Evolutionary conservation across 2,888 invertebrate genomes (phyloP), one percentile per base, ranked within the genome.

Genomic region (Eupeodes latifasciatus): DNA sequence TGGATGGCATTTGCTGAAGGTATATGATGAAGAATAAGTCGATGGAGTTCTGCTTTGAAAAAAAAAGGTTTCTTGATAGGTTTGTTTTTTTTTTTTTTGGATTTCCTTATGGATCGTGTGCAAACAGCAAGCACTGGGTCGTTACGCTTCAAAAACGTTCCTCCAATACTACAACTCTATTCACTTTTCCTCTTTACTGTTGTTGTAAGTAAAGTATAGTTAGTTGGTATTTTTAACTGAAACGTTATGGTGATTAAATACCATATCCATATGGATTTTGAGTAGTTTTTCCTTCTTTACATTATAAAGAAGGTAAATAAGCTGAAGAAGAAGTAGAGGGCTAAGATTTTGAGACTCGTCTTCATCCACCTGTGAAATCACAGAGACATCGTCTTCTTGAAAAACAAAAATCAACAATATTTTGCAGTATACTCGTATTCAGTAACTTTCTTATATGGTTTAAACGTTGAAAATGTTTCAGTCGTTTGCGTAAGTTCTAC

Each of bases 291-390:
- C 59, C 53, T 81, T 66, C 51, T 71, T 51, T 59, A 59, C 47
- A 49, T 59, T 11, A 34, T 57, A 27, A 66, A 40, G 40, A 7
- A 40, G 40, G 40, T 40, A 71, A 55, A 71, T 36, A 16, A 57
- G 12, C 34, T 14, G 6, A 64, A 4, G n/a, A 12, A 34, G 44
- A 40, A 51, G 49, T 44, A 78, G 85, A 76, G 88, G 85, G 77
- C 59, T 81, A 64, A 80, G 66, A 80, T 85, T 88, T 77, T 81
- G 75, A 88, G 85, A 88, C 88, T 81, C 84, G 88, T 81, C 84
- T 88, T 85, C 88, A 88, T 84, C 88, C 88, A 88, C 88, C 88
- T 88, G 85, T 88, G 88, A 88, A 88, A 88, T 88, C 88, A 85
- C 78, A 88, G 88, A 85, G 85, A 88, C 88, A 88, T 88, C 81